Evolutionary conservation across 1,140 invertebrate genomes (phyloP).

Genomic region (Brachionus rubens): DNA sequence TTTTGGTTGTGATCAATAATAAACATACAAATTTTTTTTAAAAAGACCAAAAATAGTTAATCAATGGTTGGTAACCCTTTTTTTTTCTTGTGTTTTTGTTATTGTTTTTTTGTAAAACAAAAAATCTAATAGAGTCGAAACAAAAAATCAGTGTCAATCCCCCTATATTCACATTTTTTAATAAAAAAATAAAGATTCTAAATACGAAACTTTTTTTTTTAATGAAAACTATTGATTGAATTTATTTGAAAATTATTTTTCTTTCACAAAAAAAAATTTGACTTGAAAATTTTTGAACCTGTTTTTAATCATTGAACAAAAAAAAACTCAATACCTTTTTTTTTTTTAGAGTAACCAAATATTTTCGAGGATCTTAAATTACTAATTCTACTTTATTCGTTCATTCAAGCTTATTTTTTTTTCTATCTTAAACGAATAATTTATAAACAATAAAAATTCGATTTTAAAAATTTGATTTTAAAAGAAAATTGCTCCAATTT

Average conservation of each 20-base stretch:
- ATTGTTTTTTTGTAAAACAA: not conserved
- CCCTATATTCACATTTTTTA: no score
- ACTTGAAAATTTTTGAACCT: constrained; percentile 4
- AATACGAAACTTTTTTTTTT: no score
- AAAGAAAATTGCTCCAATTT: no score
- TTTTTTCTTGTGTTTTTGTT: no score
- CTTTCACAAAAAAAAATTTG: not conserved
- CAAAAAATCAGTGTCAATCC: no score
- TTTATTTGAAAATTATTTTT: not conserved
- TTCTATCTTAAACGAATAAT: not conserved
- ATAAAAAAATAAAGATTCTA: no score
- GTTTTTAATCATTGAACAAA: constrained; percentile 10
- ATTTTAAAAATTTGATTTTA: no score
- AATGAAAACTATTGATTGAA: constrained; percentile 8
- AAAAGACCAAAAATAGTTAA: no score
- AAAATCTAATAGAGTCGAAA: no score
- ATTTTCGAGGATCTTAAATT: constrained; percentile 28
- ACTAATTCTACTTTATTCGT: not conserved
- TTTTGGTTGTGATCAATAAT: not conserved
- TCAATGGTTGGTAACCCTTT: no score
- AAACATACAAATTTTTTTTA: no score
- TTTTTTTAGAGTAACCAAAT: constrained; percentile 27
- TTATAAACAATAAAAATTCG: not conserved
- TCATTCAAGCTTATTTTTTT: not conserved
- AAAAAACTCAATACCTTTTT: no score